phyloP scores from a whole-genome alignment of 2,797 vertebrate genomes.

The Phrynocephalus vlangalii region DNA sequence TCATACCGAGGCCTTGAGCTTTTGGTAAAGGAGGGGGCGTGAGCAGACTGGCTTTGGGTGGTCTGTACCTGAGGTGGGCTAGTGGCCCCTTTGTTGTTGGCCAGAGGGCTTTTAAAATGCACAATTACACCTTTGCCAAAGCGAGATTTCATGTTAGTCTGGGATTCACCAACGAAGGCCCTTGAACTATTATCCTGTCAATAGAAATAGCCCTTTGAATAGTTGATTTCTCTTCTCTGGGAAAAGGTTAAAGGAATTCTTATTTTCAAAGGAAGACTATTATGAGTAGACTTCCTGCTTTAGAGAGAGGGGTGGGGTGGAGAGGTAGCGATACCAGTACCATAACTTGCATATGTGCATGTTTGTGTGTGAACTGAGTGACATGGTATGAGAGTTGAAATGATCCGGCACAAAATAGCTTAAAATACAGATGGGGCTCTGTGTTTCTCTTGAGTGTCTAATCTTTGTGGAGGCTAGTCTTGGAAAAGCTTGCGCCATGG shows the following conservation, averaged over 20 bases:
- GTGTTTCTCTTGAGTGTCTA: no score
- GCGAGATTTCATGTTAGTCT: conserved; percentile 35
- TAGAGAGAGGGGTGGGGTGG: not conserved
- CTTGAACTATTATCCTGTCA: conserved; percentile 14
- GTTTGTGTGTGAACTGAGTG: not conserved
- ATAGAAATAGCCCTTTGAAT: not conserved
- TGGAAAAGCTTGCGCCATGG: not conserved
- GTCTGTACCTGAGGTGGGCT: no score
- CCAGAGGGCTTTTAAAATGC: conserved; percentile 15
- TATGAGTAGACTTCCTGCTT: conserved; percentile 7
- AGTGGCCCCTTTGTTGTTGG: no score
- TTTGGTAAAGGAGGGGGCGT: no score
- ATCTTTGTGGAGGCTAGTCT: not conserved
- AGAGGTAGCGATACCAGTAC: not conserved
- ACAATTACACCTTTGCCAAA: conserved; percentile 27
- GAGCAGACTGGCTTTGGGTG: no score
- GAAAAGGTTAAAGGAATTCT: not conserved
- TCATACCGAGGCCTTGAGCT: no score
- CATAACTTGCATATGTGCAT: no score
- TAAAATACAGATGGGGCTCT: not conserved
- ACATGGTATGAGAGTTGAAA: not conserved
- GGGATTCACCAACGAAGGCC: conserved; percentile 18
- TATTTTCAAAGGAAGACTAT: not conserved
- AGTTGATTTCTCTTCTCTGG: conserved; percentile 6
- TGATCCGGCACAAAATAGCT: not conserved